phyloP scores from a whole-genome alignment of 2,888 invertebrate species.

The Zaprionus lineosus region DNA sequence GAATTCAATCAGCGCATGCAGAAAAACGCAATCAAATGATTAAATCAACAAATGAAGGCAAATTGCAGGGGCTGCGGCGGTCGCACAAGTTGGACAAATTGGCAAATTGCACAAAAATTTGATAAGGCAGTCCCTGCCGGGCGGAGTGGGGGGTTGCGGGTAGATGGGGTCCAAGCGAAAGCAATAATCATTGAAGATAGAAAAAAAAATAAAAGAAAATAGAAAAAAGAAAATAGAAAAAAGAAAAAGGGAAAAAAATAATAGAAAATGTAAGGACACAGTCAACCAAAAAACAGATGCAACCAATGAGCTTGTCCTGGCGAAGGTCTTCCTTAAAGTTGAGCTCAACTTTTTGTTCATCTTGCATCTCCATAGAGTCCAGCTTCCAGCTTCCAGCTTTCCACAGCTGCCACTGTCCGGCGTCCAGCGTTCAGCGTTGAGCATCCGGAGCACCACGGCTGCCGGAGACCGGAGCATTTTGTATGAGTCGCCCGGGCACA shows the following conservation, averaged over 20 bases:
- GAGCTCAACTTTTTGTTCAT: constrained; percentile 36
- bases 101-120: constrained; percentile 27
- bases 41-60: constrained; percentile 75
- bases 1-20: constrained; percentile 74
- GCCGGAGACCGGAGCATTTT: too few relatives aligned
- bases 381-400: too few relatives aligned
- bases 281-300: constrained; percentile 39
- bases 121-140: neutral
- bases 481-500: constrained; percentile 10
- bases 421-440: too few relatives aligned
- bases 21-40: constrained; percentile 78
- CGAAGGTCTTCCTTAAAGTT: constrained; percentile 43
- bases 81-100: constrained; percentile 28
- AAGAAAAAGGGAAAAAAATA: constrained; percentile 3
- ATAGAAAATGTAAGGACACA: too few relatives aligned
- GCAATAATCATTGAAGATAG: constrained; percentile 24
- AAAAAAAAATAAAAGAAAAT: constrained; percentile 11
- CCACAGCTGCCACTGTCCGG: too few relatives aligned
- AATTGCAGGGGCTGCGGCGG: constrained; percentile 61
- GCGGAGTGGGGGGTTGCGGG: too few relatives aligned
- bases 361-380: neutral
- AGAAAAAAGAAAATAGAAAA: constrained; percentile 2
- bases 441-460: too few relatives aligned
- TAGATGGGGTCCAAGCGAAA: too few relatives aligned
- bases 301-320: constrained; percentile 28